These are phyloP conservation scores for Nymphalis polychloros DNA, from an alignment of 2,888 invertebrate genomes.

Conservation along the genomic window DNA sequence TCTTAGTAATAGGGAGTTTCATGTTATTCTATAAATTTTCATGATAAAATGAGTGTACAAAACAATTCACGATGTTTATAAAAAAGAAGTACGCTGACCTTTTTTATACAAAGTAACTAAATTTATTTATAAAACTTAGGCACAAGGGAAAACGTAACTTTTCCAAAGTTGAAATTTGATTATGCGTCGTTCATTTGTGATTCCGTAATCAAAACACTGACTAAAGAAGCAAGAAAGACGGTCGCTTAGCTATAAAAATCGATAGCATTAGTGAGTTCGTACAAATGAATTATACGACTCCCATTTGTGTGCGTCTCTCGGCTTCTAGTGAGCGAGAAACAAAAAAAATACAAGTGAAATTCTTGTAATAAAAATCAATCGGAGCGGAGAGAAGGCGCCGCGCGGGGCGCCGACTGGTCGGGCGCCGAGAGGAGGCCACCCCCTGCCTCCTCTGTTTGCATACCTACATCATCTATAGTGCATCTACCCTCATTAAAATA, in stretches of 20 bases:
- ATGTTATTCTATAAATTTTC: too few species aligned
- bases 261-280: conserved; percentile 80
- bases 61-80: too few species aligned
- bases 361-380: conserved; percentile 83
- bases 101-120: not conserved
- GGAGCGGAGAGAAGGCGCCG: conserved; percentile 80
- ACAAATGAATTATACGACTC: conserved; percentile 80
- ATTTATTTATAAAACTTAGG: not conserved
- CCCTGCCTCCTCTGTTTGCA: conserved; percentile 54
- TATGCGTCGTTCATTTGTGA: not conserved
- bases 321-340: conserved; percentile 72
- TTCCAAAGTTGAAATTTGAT: conserved; percentile 4
- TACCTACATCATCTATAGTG: conserved; percentile 64
- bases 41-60: too few species aligned
- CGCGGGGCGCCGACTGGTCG: conserved; percentile 76
- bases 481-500: conserved; percentile 58
- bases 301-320: conserved; percentile 70
- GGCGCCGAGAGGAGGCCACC: conserved; percentile 51
- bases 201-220: conserved; percentile 2
- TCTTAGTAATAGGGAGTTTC: too few species aligned
- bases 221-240: conserved; percentile 23
- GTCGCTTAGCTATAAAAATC: conserved; percentile 75
- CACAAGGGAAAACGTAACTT: not conserved
- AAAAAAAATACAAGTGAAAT: conserved; percentile 78
- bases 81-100: too few species aligned